A percentile compares a stretch with the other conserved stretches of the same genome.
Evolutionary conservation across 2,113 vertebrate genomes (phyloP).

Genomic region (Parus major): DNA sequence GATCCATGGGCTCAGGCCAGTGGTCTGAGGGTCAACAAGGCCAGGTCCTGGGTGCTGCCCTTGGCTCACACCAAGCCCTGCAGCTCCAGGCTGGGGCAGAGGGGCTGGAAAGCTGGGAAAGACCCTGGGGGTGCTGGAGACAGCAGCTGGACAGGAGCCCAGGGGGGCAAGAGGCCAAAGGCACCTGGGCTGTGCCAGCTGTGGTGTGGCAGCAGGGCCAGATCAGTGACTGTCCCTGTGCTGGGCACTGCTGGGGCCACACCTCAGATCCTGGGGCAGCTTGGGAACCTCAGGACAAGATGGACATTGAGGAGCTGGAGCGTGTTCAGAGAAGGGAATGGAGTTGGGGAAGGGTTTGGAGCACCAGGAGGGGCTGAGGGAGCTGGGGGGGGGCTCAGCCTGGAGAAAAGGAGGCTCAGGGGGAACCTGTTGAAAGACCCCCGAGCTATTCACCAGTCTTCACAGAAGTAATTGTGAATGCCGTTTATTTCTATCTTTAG

Average conservation of each 20-base stretch:
- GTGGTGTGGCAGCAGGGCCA: background rate
- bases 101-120: background rate
- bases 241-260: background rate
- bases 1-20: rapidly evolving
- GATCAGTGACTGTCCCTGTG: background rate
- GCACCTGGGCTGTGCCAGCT: background rate
- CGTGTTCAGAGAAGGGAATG: background rate
- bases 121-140: background rate
- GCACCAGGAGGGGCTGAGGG: background rate
- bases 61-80: background rate
- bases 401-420: background rate
- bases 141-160: background rate
- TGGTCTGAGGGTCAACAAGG: rapidly evolving
- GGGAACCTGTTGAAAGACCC: too few species aligned
- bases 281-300: background rate
- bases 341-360: background rate
- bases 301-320: background rate
- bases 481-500: too few species aligned
- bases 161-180: background rate
- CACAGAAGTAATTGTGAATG: too few species aligned
- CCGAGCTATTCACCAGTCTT: too few species aligned
- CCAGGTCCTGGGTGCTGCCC: rapidly evolving
- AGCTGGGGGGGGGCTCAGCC: background rate
- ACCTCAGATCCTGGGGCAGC: background rate
- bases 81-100: background rate